These are phyloP conservation scores for Eupithecia pulchellata DNA, from an alignment of 2,888 invertebrate genomes.

Conservation along the genomic window DNA sequence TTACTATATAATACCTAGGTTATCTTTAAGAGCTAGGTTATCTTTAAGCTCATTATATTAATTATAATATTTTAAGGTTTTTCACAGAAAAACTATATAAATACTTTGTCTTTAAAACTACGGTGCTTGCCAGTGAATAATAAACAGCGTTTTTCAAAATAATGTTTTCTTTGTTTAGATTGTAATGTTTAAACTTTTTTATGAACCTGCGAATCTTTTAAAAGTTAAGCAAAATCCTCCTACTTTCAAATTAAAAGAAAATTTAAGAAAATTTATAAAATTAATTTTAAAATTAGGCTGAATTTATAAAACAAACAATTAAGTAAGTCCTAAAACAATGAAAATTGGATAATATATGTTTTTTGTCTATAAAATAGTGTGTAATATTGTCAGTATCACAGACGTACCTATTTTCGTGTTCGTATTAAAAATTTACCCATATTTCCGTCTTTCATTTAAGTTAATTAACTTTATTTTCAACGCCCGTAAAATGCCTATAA, in stretches of 20 bases:
- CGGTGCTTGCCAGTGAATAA: conserved; percentile 1
- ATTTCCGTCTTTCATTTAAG: conserved; percentile 22
- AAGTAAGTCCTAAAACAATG: neutral
- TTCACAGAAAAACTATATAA: conserved; percentile 5
- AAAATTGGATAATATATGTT: neutral
- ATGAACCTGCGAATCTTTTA: neutral
- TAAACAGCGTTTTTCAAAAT: neutral
- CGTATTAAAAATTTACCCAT: conserved; percentile 43
- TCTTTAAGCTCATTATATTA: neutral
- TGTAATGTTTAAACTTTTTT: too few relatives aligned
- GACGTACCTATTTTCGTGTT: conserved; percentile 52
- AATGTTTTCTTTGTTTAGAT: neutral
- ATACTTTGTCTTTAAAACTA: neutral
- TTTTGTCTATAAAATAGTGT: neutral
- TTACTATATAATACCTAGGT: neutral
- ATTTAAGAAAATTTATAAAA: too few relatives aligned
- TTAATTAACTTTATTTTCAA: neutral
- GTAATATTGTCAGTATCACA: conserved; percentile 36
- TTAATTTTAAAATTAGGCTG: too few relatives aligned
- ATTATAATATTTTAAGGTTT: too few relatives aligned
- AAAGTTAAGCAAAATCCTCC: neutral
- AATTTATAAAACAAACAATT: neutral
- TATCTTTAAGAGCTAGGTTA: neutral
- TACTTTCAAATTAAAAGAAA: neutral
- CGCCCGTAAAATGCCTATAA: too few relatives aligned